These are phyloP conservation scores for Mobula birostris DNA, from an alignment of 2,113 vertebrate species.

Conservation along the genomic window DNA sequence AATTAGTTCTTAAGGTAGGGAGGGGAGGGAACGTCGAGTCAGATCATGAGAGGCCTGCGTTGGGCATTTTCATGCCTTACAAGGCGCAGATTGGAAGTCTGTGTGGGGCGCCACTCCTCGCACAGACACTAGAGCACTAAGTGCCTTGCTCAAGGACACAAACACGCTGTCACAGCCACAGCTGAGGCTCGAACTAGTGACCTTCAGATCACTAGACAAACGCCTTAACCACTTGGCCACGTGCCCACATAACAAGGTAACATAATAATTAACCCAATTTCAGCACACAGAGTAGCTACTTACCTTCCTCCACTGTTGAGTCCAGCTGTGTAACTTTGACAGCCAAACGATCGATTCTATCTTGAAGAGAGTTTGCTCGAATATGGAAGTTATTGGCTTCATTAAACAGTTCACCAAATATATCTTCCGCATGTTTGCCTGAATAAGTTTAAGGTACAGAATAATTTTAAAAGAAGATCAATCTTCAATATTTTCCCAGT, in stretches of 20 bases:
- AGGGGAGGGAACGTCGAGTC: too few species aligned
- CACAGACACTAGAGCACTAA: too few species aligned
- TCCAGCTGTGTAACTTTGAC: constrained; percentile 98
- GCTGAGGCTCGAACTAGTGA: too few species aligned
- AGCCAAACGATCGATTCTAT: constrained; percentile 92
- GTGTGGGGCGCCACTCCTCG: too few species aligned
- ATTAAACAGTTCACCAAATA: constrained; percentile 93
- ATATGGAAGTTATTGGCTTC: constrained; percentile 95
- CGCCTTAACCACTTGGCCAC: too few species aligned
- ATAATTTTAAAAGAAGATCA: neutral
- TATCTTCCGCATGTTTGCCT: constrained; percentile 98
- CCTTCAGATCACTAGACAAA: too few species aligned
- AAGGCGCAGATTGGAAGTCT: too few species aligned
- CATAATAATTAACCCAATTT: neutral
- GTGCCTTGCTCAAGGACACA: too few species aligned
- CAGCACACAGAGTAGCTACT: constrained; percentile 48
- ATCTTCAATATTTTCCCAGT: neutral
- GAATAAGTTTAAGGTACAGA: neutral
- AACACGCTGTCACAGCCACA: too few species aligned
- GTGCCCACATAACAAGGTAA: neutral
- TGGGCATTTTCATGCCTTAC: too few species aligned
- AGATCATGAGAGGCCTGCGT: too few species aligned
- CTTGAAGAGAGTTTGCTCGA: constrained; percentile 93
- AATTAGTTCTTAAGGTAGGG: neutral
- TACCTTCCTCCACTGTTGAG: constrained; percentile 97